Evolutionary conservation across 2,888 invertebrate genomes (phyloP).

Genomic region (Cecidostiba fungosa): DNA sequence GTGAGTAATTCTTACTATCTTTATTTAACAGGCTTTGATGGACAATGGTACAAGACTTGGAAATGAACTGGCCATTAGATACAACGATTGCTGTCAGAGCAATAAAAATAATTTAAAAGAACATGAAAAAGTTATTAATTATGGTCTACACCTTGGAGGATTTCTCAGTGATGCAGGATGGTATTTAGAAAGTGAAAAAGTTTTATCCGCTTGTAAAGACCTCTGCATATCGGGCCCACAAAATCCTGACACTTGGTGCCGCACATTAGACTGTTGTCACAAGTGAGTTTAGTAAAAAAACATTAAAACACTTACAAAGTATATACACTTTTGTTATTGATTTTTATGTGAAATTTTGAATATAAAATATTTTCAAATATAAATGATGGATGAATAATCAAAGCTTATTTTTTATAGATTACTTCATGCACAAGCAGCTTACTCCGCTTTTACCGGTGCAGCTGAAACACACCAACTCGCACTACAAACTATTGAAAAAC

Average conservation of each 20-base stretch:
- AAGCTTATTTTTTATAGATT: conserved; percentile 82
- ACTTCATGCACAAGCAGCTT: conserved; percentile 91
- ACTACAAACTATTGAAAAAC: conserved; percentile 81
- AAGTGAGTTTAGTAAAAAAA: conserved; percentile 83
- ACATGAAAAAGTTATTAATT: conserved; percentile 73
- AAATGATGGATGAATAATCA: conserved; percentile 32
- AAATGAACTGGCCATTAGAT: conserved; percentile 76
- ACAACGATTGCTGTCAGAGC: conserved; percentile 68
- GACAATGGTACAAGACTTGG: conserved; percentile 84
- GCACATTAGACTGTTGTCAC: conserved; percentile 91
- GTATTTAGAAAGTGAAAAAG: conserved; percentile 89
- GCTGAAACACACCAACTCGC: conserved; percentile 86
- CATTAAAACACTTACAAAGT: background rate
- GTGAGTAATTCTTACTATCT: conserved; percentile 20
- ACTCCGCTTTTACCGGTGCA: conserved; percentile 90
- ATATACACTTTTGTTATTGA: conserved; percentile 22
- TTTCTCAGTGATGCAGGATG: conserved; percentile 95
- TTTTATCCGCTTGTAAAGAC: conserved; percentile 86
- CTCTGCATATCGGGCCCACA: conserved; percentile 83
- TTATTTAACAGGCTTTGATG: conserved; percentile 82
- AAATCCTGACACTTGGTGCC: conserved; percentile 83
- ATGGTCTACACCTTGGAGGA: conserved; percentile 82
- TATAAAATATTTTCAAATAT: conserved; percentile 6
- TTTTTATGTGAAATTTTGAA: background rate
- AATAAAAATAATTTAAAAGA: conserved; percentile 67